A percentile compares a stretch with the other conserved stretches of the same genome.
Evolutionary conservation across 2,888 invertebrate genomes (phyloP).

Genomic region (Hydriomena furcata): DNA sequence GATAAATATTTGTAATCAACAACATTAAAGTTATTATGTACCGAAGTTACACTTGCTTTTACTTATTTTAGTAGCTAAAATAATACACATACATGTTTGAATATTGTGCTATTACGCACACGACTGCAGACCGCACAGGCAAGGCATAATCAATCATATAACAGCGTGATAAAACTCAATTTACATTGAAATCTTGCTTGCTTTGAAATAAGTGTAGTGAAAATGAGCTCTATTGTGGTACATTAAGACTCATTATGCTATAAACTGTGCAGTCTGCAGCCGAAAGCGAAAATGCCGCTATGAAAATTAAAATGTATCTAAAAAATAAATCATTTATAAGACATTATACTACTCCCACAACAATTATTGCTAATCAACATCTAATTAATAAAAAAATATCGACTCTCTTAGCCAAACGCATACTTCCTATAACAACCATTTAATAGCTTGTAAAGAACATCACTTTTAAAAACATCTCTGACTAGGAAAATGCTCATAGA

Average conservation of each 20-base stretch:
- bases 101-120: no score
- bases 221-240: no score
- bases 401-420: conserved; percentile 15
- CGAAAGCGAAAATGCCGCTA: no score
- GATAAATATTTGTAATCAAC: conserved; percentile 42
- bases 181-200: no score
- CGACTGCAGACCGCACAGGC: no score
- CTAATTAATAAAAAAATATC: conserved; percentile 20
- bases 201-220: no score
- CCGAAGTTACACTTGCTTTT: conserved; percentile 27
- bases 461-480: conserved; percentile 17
- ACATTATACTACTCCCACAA: conserved; percentile 1
- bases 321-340: conserved; percentile 9
- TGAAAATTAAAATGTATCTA: conserved; percentile 3
- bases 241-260: no score
- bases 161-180: no score
- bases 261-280: no score
- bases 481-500: conserved; percentile 25
- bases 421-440: conserved; percentile 24
- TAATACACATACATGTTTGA: conserved; percentile 5
- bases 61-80: conserved; percentile 8
- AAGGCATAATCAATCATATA: no score
- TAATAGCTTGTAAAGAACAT: conserved; percentile 9
- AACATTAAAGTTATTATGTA: conserved; percentile 37
- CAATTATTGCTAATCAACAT: conserved; percentile 12